These are phyloP conservation scores for Lapara coniferarum DNA, from an alignment of 2,888 invertebrate genomes.

Conservation along the genomic window DNA sequence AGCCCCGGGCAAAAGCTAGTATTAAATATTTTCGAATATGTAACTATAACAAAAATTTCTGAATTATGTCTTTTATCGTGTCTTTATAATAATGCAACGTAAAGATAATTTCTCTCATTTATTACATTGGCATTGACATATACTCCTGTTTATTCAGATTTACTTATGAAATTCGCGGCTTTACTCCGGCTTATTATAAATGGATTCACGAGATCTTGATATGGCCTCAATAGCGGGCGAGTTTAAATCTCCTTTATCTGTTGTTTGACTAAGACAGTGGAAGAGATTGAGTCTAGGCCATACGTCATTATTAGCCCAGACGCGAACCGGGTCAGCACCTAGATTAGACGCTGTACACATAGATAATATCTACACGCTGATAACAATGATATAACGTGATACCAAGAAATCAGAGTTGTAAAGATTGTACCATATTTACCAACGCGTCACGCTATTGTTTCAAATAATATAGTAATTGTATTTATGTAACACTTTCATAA, in stretches of 20 bases:
- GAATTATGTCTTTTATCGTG: no score
- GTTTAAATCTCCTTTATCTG: slow-evolving; percentile 70
- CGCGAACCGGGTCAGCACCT: slow-evolving; percentile 67
- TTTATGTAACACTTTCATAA: slow-evolving; percentile 28
- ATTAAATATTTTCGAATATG: no score
- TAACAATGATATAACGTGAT: slow-evolving; percentile 58
- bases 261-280: slow-evolving; percentile 62
- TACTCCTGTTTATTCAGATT: neutral
- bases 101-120: no score
- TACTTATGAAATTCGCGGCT: slow-evolving; percentile 29
- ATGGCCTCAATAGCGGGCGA: slow-evolving; percentile 51
- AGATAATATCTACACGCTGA: slow-evolving; percentile 54
- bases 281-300: slow-evolving; percentile 69
- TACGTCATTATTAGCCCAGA: slow-evolving; percentile 75
- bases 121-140: neutral
- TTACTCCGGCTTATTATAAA: slow-evolving; percentile 32
- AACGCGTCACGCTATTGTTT: slow-evolving; percentile 45
- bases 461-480: slow-evolving; percentile 19
- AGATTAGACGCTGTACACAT: slow-evolving; percentile 69
- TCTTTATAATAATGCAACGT: no score
- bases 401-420: slow-evolving; percentile 69
- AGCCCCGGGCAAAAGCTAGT: no score
- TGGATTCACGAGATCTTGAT: slow-evolving; percentile 38
- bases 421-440: slow-evolving; percentile 59
- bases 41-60: no score